Evolutionary conservation across 1,140 invertebrate genomes (phyloP), one percentile per base, ranked within the genome.

Genomic region (Zophobas morio): DNA sequence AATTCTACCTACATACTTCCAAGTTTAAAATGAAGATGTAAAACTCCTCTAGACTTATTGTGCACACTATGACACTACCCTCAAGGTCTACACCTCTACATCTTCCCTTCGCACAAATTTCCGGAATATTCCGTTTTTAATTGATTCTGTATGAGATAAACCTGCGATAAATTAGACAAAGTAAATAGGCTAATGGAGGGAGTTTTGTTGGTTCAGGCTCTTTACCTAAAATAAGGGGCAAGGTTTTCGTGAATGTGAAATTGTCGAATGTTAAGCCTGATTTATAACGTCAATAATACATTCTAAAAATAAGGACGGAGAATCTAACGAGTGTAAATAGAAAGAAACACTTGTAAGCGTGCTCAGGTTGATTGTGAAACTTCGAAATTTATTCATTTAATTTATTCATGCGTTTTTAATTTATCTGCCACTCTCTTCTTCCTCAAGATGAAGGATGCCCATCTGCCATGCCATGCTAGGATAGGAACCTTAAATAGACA

Each of bases 1-100:
- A 80, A 80, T 75, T 80, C 76, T 78, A 79, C 75, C 70, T 80
- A 78, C 79, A 80, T 80, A 80, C 74, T 76, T 78, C 57, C 60
- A 81, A 79, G 60, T 79, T 79, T 75, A 47, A 79, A 81, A 81
- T 81, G 78, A 81, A 81, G 80, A 81, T 81, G 75, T 79, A 81
- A 79, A 81, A 76, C 75, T 76, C 66, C 63, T 71, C 5, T 63
- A 20, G 20, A 20, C 20, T 20, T 20, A 20, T 20, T 20, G 20
- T 20, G 20, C 20, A 20, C 20, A 20, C 20, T 20, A 20, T 20
- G 20, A 20, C 20, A 20, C 20, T 20, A 20, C 20, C 20, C 20
- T 20, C 20, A 20, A 20, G 20, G 20, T 20, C 20, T 20, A 20
- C 20, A 20, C 20, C 20, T 20, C 20, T 56, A 8, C 35, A 42